A percentile compares a stretch with the other conserved stretches of the same genome.
Evolutionary conservation across 2,888 invertebrate genomes (phyloP).

Genomic region (Nomada ruficornis): DNA sequence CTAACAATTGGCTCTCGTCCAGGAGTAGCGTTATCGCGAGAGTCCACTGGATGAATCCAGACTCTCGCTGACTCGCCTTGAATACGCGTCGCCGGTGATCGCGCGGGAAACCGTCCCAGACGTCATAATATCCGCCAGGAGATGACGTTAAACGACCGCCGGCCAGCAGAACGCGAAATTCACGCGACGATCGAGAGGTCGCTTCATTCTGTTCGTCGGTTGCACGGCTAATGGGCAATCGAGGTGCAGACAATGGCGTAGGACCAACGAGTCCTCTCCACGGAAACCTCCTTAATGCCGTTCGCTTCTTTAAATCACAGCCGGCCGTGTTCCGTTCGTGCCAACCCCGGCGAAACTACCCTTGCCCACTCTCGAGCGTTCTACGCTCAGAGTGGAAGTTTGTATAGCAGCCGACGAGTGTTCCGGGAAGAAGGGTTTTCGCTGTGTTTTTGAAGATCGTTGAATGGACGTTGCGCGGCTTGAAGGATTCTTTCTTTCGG

Average conservation of each 20-base stretch:
- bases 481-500: neutral
- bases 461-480: slow-evolving; percentile 5
- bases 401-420: slow-evolving; percentile 17
- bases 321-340: slow-evolving; percentile 30
- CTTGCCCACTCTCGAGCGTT: neutral
- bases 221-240: slow-evolving; percentile 66
- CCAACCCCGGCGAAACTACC: slow-evolving; percentile 20
- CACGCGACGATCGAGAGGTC: slow-evolving; percentile 50
- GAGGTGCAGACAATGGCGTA: slow-evolving; percentile 57
- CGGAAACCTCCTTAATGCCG: slow-evolving; percentile 52
- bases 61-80: slow-evolving; percentile 58
- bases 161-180: slow-evolving; percentile 48
- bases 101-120: neutral
- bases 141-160: slow-evolving; percentile 68
- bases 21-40: slow-evolving; percentile 62
- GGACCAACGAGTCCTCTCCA: slow-evolving; percentile 34
- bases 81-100: slow-evolving; percentile 63
- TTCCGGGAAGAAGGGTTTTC: slow-evolving; percentile 13
- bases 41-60: slow-evolving; percentile 35
- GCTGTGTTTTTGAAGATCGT: neutral
- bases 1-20: slow-evolving; percentile 65
- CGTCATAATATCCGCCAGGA: slow-evolving; percentile 74
- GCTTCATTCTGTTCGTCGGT: slow-evolving; percentile 56
- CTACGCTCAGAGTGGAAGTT: slow-evolving; percentile 4
- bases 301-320: slow-evolving; percentile 63